Percentiles rank a stretch among this genome's conserved stretches.
phyloP scores from a whole-genome alignment of 2,113 vertebrate species.

The Merops nubicus region DNA sequence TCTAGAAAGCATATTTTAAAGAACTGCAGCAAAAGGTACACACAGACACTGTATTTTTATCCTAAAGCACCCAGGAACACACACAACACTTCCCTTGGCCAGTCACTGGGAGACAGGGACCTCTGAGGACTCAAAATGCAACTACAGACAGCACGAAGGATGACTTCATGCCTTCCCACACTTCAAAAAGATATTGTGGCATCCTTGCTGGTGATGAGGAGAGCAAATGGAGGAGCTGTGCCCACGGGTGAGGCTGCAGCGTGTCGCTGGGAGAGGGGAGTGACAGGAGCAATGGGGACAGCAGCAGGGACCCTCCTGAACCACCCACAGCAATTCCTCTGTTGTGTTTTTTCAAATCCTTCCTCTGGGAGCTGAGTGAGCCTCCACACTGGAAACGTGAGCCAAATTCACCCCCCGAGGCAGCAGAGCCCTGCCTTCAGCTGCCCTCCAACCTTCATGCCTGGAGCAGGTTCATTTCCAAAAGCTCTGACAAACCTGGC shows the following conservation, averaged over 20 bases:
- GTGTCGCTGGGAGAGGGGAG: rapidly evolving
- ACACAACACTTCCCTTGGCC: rapidly evolving
- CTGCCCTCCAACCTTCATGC: background rate
- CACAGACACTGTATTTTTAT: rapidly evolving
- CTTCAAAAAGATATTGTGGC: rapidly evolving
- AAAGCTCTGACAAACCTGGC: background rate
- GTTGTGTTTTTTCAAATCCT: background rate
- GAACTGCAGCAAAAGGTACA: background rate
- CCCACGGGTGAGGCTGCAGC: background rate
- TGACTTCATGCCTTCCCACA: background rate
- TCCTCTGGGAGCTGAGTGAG: background rate
- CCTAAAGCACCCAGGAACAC: rapidly evolving
- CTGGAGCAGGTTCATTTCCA: background rate
- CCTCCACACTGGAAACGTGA: rapidly evolving
- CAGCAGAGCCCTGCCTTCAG: conserved; percentile 10
- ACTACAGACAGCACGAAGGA: background rate
- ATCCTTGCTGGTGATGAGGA: background rate
- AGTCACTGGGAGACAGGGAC: background rate
- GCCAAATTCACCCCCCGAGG: background rate
- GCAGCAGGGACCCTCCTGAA: background rate
- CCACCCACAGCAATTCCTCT: background rate
- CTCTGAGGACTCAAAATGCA: background rate
- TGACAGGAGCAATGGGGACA: rapidly evolving
- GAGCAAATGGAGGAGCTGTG: background rate
- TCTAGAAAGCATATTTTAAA: background rate